Conservation (phyloP, 2,888 invertebrate genomes). For the Cynaeus angustus region DNA sequence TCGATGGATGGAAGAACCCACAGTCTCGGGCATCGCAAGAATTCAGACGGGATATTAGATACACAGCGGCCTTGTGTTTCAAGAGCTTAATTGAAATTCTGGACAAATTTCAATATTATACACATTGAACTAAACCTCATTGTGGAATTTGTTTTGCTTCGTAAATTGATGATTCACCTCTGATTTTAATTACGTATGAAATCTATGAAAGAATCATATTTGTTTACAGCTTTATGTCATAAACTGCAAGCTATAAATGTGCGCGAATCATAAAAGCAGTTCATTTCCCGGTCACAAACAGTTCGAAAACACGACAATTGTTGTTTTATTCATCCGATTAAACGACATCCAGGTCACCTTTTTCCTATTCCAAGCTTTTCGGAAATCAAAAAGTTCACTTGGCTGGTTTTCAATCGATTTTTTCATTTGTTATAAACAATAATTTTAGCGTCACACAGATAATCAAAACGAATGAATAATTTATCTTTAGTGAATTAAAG, state of each 20-base stretch:
- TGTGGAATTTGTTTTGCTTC: slow-evolving; percentile 35
- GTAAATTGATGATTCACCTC: slow-evolving; percentile 22
- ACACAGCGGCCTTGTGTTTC: slow-evolving; percentile 19
- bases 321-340: slow-evolving; percentile 2
- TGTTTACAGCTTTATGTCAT: slow-evolving; percentile 7
- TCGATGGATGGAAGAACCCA: slow-evolving; percentile 29
- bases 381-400: background rate
- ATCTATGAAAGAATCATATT: slow-evolving; percentile 16
- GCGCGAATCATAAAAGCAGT: slow-evolving; percentile 2
- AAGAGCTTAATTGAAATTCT: slow-evolving; percentile 37
- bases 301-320: slow-evolving; percentile 7
- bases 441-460: too few species aligned
- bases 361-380: background rate
- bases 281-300: slow-evolving; percentile 3
- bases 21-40: slow-evolving; percentile 31
- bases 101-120: slow-evolving; percentile 34
- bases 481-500: slow-evolving; percentile 15
- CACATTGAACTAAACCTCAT: slow-evolving; percentile 13
- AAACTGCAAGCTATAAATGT: slow-evolving; percentile 10
- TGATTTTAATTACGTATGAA: slow-evolving; percentile 1
- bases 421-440: too few species aligned
- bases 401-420: too few species aligned
- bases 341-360: slow-evolving; percentile 1
- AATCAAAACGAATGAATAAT: too few species aligned
- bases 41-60: slow-evolving; percentile 30